Evolutionary conservation across 1,140 invertebrate genomes (phyloP).

Genomic region (Lepidostoma basale): DNA sequence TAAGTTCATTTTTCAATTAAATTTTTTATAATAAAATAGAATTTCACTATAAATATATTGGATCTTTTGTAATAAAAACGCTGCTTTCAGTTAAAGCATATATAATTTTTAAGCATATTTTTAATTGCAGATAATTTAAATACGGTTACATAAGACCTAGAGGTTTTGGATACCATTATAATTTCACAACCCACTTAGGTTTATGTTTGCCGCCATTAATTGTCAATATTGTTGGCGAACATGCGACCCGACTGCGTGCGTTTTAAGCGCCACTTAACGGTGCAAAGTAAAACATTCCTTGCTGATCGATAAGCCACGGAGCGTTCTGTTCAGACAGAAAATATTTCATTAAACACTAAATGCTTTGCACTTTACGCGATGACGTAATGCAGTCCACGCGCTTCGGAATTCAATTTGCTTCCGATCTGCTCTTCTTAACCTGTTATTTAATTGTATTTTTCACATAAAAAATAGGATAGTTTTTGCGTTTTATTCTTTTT

Average conservation of each 20-base stretch:
- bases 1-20: no score
- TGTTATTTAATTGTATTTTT: no score
- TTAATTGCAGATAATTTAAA: no score
- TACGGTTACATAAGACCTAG: no score
- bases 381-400: neutral
- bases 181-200: neutral
- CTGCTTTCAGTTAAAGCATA: no score
- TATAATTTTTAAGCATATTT: no score
- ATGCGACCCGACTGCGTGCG: neutral
- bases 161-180: no score
- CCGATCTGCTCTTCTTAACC: neutral
- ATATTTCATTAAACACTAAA: slow-evolving; percentile 2
- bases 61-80: no score
- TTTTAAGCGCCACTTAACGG: neutral
- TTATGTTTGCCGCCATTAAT: neutral
- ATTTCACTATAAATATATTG: no score
- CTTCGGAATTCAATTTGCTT: neutral
- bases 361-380: neutral
- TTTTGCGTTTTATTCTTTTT: no score
- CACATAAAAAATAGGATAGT: no score
- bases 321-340: neutral
- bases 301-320: neutral
- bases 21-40: no score
- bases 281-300: slow-evolving; percentile 4
- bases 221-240: neutral